These are phyloP conservation scores for Psittacula cyanocephala DNA, from an alignment of 2,113 vertebrate species.

Conservation along the genomic window DNA sequence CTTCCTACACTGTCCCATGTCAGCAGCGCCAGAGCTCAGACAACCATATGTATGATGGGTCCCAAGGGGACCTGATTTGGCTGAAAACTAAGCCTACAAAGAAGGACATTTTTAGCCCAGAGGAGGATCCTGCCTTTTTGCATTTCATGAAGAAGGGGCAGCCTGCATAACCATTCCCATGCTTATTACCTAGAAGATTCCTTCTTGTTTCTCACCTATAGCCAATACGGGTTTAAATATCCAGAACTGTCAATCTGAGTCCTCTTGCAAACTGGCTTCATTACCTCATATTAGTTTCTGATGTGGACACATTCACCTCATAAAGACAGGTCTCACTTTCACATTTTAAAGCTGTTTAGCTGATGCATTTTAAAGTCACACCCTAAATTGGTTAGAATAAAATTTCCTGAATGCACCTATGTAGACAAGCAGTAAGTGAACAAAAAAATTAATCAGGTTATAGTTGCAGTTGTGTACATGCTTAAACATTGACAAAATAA, in stretches of 20 bases:
- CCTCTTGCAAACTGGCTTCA: not conserved
- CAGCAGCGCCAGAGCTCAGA: not conserved
- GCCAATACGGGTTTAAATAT: not conserved
- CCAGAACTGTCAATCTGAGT: not conserved
- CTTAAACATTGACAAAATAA: not conserved
- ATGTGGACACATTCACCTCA: accelerated
- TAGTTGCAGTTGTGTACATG: not conserved
- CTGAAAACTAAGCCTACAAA: not conserved
- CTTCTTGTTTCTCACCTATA: not conserved
- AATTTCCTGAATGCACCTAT: not conserved
- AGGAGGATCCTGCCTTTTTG: not conserved
- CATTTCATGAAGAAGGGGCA: not conserved
- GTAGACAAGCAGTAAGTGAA: not conserved
- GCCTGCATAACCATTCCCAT: not conserved
- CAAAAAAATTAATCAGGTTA: not conserved
- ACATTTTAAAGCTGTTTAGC: not conserved
- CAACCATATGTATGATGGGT: accelerated
- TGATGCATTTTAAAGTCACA: not conserved
- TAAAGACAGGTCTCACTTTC: not conserved
- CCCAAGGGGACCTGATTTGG: not conserved
- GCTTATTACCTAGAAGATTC: not conserved
- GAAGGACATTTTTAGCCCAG: not conserved
- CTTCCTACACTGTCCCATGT: accelerated
- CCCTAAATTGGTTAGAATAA: not conserved
- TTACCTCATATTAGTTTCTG: not conserved